Conservation (phyloP, 2,888 invertebrate species). For the Erpobdella octoculata region DNA sequence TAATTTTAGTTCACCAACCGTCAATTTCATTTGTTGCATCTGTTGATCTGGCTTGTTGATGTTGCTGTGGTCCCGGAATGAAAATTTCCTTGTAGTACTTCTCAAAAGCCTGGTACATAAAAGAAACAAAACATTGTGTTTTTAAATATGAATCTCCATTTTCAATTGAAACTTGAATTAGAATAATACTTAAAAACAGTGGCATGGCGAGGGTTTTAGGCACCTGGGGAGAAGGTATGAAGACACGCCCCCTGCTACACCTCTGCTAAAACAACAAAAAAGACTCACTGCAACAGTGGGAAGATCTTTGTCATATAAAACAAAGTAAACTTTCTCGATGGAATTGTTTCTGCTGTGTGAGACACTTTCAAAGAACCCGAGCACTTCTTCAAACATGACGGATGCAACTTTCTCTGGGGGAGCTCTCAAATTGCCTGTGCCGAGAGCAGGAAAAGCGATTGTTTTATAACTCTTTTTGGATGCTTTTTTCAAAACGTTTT, state of each 20-base stretch:
- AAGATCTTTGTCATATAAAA: conserved; percentile 37
- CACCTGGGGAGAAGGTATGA: too few relatives aligned
- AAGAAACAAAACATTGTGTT: too few relatives aligned
- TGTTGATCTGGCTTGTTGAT: neutral
- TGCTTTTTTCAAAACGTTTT: conserved; percentile 38
- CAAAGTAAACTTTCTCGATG: conserved; percentile 38
- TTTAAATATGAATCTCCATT: too few relatives aligned
- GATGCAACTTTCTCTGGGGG: conserved; percentile 40
- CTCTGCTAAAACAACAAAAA: too few relatives aligned
- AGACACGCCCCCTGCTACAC: too few relatives aligned
- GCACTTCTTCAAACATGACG: conserved; percentile 34
- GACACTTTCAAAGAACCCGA: conserved; percentile 36
- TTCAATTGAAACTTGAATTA: too few relatives aligned
- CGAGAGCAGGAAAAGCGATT: conserved; percentile 44
- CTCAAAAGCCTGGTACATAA: conserved; percentile 9
- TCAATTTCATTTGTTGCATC: neutral
- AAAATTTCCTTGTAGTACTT: neutral
- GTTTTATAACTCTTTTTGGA: conserved; percentile 36
- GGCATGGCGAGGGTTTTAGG: too few relatives aligned
- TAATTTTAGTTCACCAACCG: neutral
- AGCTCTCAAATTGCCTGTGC: conserved; percentile 43
- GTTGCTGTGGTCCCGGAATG: neutral
- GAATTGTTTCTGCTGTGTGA: conserved; percentile 35
- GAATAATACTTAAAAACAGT: too few relatives aligned
- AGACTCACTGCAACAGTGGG: conserved; percentile 13